Conservation (phyloP, 2,888 invertebrate genomes). For the Gastracanthus pulcherrimus region DNA sequence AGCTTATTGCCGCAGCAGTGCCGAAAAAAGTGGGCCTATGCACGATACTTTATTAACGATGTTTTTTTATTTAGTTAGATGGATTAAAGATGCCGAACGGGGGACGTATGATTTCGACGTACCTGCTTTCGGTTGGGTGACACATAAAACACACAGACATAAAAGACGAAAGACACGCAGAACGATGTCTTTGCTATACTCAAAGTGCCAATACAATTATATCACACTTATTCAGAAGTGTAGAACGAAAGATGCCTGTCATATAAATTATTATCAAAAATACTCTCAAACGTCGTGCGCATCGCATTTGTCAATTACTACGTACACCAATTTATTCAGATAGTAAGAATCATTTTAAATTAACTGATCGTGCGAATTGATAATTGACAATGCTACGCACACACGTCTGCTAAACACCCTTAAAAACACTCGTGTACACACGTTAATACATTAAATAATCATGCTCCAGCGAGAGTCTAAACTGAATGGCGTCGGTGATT, state of each 20-base stretch:
- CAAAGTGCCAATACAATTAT: constrained; percentile 56
- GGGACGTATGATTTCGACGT: constrained; percentile 66
- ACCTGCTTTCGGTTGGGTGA: constrained; percentile 71
- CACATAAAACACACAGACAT: constrained; percentile 68
- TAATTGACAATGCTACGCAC: background rate
- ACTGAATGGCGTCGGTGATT: constrained; percentile 42
- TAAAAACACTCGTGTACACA: constrained; percentile 44
- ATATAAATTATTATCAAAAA: constrained; percentile 21
- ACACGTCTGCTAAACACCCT: constrained; percentile 4
- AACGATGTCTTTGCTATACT: constrained; percentile 57
- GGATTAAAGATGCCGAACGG: constrained; percentile 22
- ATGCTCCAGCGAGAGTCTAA: constrained; percentile 48
- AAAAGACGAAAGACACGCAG: constrained; percentile 60
- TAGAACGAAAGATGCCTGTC: constrained; percentile 38
- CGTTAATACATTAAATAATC: constrained; percentile 56
- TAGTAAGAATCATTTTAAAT: background rate
- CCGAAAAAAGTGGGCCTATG: constrained; percentile 34
- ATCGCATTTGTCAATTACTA: background rate
- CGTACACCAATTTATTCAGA: background rate
- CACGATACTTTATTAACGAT: constrained; percentile 26
- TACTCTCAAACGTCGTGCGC: background rate
- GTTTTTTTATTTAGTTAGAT: constrained; percentile 20
- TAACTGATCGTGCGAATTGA: background rate
- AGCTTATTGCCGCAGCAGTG: constrained; percentile 31
- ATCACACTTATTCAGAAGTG: constrained; percentile 43